A percentile compares a stretch with the other conserved stretches of the same genome.
Evolutionary conservation across 2,797 vertebrate species (phyloP).

Genomic region (Oreochromis mossambicus): DNA sequence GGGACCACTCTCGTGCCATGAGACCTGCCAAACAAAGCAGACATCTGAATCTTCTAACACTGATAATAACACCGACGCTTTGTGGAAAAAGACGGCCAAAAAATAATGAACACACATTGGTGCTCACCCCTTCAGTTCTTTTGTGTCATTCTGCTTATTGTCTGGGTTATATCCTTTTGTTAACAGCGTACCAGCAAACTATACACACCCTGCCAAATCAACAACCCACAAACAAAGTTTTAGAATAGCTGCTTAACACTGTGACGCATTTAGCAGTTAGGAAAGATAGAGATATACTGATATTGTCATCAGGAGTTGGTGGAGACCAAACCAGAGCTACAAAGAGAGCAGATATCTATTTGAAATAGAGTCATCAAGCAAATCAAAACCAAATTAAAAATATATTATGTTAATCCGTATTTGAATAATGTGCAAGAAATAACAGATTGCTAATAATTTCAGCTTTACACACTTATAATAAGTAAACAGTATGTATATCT

Average conservation of each 20-base stretch:
- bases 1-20: conserved; percentile 10
- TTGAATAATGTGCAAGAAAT: neutral
- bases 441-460: neutral
- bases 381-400: neutral
- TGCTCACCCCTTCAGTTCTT: neutral
- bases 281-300: neutral
- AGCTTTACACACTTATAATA: neutral
- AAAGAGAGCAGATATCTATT: neutral
- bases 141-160: neutral
- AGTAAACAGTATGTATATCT: neutral
- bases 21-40: conserved; percentile 2
- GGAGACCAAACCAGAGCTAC: neutral
- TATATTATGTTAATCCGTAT: neutral
- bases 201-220: neutral
- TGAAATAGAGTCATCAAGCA: neutral
- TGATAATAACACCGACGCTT: neutral
- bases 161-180: neutral
- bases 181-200: neutral
- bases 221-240: neutral
- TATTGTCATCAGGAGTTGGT: neutral
- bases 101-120: neutral
- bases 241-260: neutral
- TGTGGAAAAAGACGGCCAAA: neutral
- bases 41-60: neutral
- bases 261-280: neutral